phyloP scores from a whole-genome alignment of 2,797 vertebrate species.

The Cygnus olor region DNA sequence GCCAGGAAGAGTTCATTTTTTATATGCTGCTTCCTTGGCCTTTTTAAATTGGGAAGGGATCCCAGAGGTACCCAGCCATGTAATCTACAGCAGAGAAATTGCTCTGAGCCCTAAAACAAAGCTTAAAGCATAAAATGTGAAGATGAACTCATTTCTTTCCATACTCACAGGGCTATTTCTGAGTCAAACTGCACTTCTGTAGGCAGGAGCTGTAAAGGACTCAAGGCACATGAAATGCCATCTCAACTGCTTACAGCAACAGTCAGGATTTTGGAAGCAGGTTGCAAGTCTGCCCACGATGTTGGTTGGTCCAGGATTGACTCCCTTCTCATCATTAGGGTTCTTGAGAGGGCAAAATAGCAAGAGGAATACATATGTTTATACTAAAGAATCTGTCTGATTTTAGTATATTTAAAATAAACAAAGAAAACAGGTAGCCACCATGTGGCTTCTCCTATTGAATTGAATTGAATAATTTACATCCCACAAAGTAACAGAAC shows the following conservation, averaged over 20 bases:
- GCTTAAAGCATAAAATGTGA: slow-evolving; percentile 25
- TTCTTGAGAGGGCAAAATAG: neutral
- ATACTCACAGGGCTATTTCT: slow-evolving; percentile 9
- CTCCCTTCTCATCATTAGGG: neutral
- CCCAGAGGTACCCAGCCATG: slow-evolving; percentile 38
- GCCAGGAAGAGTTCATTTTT: slow-evolving; percentile 36
- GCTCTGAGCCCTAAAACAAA: slow-evolving; percentile 32
- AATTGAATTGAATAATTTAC: neutral
- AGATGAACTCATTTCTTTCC: slow-evolving; percentile 46
- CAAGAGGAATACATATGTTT: neutral
- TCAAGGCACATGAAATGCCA: neutral
- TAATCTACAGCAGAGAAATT: slow-evolving; percentile 41
- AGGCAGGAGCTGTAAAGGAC: neutral
- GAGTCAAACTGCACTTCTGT: neutral
- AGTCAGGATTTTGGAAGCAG: neutral
- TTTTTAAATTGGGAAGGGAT: slow-evolving; percentile 52
- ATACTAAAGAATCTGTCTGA: neutral
- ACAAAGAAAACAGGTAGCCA: neutral
- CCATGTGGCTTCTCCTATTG: neutral
- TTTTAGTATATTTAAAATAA: neutral
- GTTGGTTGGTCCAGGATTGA: neutral
- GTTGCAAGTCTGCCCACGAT: neutral
- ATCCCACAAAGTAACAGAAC: neutral
- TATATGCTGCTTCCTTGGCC: slow-evolving; percentile 19
- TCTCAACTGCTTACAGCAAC: neutral